Evolutionary conservation across 1,140 invertebrate species (phyloP), one percentile per base, ranked within the genome.

Genomic region (Papilio helenus): DNA sequence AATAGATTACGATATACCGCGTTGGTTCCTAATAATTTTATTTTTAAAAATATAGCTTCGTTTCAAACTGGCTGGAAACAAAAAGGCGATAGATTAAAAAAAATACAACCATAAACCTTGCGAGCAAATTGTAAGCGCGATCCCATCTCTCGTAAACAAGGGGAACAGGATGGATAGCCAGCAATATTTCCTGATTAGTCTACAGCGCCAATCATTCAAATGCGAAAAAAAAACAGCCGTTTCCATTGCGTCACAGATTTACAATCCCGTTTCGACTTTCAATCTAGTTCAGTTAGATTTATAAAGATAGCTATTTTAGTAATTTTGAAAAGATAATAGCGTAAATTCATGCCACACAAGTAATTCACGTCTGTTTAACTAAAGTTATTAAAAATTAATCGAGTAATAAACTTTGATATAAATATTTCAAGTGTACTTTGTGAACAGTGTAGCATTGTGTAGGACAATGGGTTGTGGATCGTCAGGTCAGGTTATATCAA

Each of bases 401-500:
- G 5, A 39, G 8, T 39, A 39, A 39, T 39, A 39, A 5, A 8
- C 34, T 34, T 34, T 46, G 3, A 16, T 12, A 10, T 55, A n/a
- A 20, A 0, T 20, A 2, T 20, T 55, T n/a, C 5, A 68, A 29
- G 1, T 29, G 3, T 18, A 68, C 12, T 16, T 73, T 26, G 72
- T 46, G n/a, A 23, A 39, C 34, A 39, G 34, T 39, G 49, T 46
- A 49, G n/a, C 2, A 12, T 46, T 73, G 12, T n/a, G n/a, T 68
- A 55, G 26, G 76, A 83, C 26, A 81, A 95, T 95, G 94, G 94
- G 94, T 77, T 95, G 94, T 73, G 94, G 94, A 5, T 92, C 94
- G 2, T 95, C 94, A 5, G 86, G 87, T 5, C 86, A 89, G 79
- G 93, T 92, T 72, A 85, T 93, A 8, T 81, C 85, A 26, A 83